Conservation (phyloP, 2,113 vertebrate species). For the Aspidoscelis tigris region DNA sequence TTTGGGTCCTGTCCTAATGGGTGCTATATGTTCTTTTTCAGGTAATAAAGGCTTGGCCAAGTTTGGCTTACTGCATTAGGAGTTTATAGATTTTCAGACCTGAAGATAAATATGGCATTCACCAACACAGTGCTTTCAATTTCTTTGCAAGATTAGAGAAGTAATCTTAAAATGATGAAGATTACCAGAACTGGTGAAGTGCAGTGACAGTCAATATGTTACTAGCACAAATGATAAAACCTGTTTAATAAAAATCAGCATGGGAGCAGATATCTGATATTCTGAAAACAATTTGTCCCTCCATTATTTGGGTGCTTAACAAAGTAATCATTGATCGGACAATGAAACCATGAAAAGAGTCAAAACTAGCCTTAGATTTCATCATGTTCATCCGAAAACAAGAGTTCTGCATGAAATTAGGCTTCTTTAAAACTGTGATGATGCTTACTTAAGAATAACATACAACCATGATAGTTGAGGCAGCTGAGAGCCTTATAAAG, state of each 20-base stretch:
- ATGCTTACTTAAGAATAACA: neutral
- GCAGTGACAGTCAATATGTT: conserved; percentile 29
- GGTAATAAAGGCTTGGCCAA: too few relatives aligned
- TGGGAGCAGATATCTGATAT: conserved; percentile 39
- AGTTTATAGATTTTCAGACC: neutral
- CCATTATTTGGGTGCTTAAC: conserved; percentile 44
- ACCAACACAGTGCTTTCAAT: neutral
- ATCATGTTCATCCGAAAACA: conserved; percentile 31
- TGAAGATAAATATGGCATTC: neutral
- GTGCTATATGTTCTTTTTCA: too few relatives aligned
- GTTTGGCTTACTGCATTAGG: too few relatives aligned
- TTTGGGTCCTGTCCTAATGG: neutral
- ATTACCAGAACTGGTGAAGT: neutral
- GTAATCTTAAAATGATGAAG: neutral
- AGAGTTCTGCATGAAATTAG: neutral
- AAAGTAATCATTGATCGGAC: conserved; percentile 51
- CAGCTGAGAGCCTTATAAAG: neutral
- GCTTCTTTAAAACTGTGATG: neutral
- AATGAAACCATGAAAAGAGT: conserved; percentile 50
- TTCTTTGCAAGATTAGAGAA: neutral
- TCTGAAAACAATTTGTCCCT: conserved; percentile 43
- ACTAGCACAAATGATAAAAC: conserved; percentile 59
- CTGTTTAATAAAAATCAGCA: conserved; percentile 57
- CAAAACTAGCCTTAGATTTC: conserved; percentile 27
- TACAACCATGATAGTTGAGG: neutral